Conservation (phyloP, 2,113 vertebrate genomes). For the Uropsilus gracilis region DNA sequence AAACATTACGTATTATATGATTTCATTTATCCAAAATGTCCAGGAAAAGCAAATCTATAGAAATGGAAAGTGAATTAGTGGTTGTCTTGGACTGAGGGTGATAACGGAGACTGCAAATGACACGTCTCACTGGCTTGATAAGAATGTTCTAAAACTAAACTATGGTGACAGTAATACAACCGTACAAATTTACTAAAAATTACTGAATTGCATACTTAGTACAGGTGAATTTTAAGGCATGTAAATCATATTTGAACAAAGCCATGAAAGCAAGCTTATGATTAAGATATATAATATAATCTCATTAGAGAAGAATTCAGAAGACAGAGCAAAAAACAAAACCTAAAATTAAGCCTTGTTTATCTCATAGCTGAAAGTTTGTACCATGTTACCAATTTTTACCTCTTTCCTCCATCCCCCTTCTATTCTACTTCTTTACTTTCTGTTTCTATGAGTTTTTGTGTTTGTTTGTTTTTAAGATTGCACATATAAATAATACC, state of each 20-base stretch:
- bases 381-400: neutral
- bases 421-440: neutral
- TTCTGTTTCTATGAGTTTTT: neutral
- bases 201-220: neutral
- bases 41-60: neutral
- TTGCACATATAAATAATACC: neutral
- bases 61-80: neutral
- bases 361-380: neutral
- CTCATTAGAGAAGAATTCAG: neutral
- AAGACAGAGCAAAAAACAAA: neutral
- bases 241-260: conserved; percentile 32
- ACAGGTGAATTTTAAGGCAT: neutral
- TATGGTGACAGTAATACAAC: neutral
- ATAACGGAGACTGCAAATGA: neutral
- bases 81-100: neutral
- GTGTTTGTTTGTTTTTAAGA: neutral
- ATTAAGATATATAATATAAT: neutral
- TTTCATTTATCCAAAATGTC: neutral
- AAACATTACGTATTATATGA: neutral
- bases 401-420: neutral
- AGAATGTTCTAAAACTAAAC: neutral
- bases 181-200: neutral
- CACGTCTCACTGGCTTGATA: neutral
- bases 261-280: neutral
- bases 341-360: neutral